Evolutionary conservation across 2,888 invertebrate genomes (phyloP), one percentile per base, ranked within the genome.

Genomic region (Craniophora ligustri): DNA sequence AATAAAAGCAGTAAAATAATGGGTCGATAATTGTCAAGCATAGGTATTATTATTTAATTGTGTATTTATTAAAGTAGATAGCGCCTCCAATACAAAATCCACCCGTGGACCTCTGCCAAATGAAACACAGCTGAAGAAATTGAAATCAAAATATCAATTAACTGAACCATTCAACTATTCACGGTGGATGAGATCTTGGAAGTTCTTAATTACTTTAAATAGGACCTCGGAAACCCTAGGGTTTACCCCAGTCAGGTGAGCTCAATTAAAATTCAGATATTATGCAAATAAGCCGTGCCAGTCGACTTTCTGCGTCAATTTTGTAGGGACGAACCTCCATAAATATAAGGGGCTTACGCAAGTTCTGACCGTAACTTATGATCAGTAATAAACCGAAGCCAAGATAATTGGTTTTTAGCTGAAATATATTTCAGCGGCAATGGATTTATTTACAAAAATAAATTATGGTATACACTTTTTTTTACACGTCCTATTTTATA

Each of bases 201-300:
- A 13, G 16, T 11, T 28, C 16, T 16, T 26, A 55, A 67, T 36
- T 41, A 34, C 15, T 19, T 14, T 13, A 54, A 60, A 39, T 23
- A 46, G 16, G 13, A 10, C 10, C 26, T 41, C 14, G 14, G 15
- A 45, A 32, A 39, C 13, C 13, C 5, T 15, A 14, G 3, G 8
- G 5, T 13, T 26, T 28, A 30, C 46, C 60, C 45, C 41, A 11
- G 21, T 31, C 53, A 55, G 50, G 62, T 58, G 50, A 55, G 36
- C 35, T 23, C 39, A 59, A 72, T 74, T 73, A 71, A 66, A 68
- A 71, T 72, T 66, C 66, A 54, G 58, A 48, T 42, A 62, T 62
- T 67, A 72, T 68, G 71, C 51, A 71, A 71, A 73, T 69, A 39
- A n/a, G 32, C 21, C 46, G 16, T 58, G 34, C 21, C 31, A 35